phyloP scores from a whole-genome alignment of 2,888 invertebrate species.

The Drosophila pseudotakahashii region DNA sequence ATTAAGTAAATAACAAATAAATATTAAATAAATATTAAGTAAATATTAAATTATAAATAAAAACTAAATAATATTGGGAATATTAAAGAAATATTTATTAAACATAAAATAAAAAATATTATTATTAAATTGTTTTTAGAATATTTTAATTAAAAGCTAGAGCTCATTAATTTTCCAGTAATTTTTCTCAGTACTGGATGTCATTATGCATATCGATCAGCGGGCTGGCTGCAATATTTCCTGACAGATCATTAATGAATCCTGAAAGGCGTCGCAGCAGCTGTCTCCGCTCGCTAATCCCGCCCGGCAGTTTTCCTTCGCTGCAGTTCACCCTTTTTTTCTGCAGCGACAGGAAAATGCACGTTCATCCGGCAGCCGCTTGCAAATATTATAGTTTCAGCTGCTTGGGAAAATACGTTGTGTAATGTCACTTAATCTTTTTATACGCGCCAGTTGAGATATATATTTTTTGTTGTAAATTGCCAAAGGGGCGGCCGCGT shows the following conservation, averaged over 20 bases:
- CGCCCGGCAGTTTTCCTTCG: conserved; percentile 10
- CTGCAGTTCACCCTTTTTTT: conserved; percentile 60
- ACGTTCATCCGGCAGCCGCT: conserved; percentile 14
- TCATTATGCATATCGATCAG: conserved; percentile 2
- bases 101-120: too few species aligned
- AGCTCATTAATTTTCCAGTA: neutral
- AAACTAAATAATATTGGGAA: too few species aligned
- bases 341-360: conserved; percentile 31
- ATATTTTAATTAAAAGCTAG: too few species aligned
- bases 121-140: too few species aligned
- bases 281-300: conserved; percentile 50
- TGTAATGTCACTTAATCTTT: conserved; percentile 64
- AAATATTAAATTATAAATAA: too few species aligned
- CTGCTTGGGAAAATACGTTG: conserved; percentile 73
- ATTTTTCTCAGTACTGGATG: neutral
- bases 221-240: neutral
- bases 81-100: neutral
- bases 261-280: conserved; percentile 47
- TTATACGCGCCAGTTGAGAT: conserved; percentile 52
- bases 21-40: neutral
- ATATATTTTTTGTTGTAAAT: conserved; percentile 40
- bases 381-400: conserved; percentile 36
- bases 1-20: too few species aligned
- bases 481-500: conserved; percentile 8
- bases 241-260: conserved; percentile 68